These are phyloP conservation scores for Arrhopalites spinosus DNA, from an alignment of 2,888 invertebrate species.

Conservation along the genomic window DNA sequence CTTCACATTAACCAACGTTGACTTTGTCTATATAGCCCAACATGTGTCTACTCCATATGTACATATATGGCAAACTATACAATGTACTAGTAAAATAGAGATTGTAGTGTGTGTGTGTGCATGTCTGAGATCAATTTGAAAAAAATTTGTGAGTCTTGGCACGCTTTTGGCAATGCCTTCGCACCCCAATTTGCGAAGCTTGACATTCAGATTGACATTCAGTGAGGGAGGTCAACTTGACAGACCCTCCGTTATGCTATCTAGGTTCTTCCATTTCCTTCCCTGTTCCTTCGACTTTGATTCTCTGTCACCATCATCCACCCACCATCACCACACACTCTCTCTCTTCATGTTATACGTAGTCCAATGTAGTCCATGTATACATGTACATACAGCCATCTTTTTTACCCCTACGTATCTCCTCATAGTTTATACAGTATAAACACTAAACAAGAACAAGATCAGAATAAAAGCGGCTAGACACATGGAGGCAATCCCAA, in stretches of 20 bases:
- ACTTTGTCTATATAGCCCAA: too few relatives aligned
- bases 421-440: constrained; percentile 6
- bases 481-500: background rate
- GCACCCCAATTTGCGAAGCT: constrained; percentile 56
- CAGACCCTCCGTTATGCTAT: constrained; percentile 40
- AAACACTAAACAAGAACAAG: constrained; percentile 10
- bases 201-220: constrained; percentile 57
- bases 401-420: background rate
- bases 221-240: constrained; percentile 57
- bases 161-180: constrained; percentile 45
- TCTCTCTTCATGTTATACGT: too few relatives aligned
- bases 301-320: background rate
- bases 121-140: constrained; percentile 34
- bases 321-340: background rate
- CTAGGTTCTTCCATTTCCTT: background rate
- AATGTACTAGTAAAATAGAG: too few relatives aligned
- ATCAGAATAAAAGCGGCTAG: background rate
- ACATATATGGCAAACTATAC: background rate
- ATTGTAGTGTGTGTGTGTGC: constrained; percentile 4
- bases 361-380: background rate
- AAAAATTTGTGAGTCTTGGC: constrained; percentile 42
- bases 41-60: background rate
- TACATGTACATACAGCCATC: background rate
- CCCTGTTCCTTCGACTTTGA: background rate
- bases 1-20: too few relatives aligned